Base-by-base conservation (phyloP, 2,888 invertebrate genomes). In the Agrilus biguttatus region DNA sequence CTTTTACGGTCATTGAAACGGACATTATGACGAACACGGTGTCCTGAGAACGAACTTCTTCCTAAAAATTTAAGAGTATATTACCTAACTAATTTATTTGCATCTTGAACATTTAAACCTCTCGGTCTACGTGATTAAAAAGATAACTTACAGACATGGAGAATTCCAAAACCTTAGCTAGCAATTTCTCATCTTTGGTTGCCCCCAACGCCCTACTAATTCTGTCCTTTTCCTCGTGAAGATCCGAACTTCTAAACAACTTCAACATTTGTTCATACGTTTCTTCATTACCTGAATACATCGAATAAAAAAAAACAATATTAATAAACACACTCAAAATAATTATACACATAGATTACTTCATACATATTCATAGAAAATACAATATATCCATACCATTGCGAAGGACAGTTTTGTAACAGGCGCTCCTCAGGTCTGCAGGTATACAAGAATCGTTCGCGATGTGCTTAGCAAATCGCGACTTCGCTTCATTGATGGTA, bases 181-280 rank as follows among this genome's bases (percentile, higher is more conserved):
- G 70, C 44, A 91, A 68, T 19, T 68, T 69, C 12, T 78, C 74
- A 62, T 90, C 80, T 48, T 73, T 74, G 42, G 87, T 78, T 36
- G 84, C 79, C 33, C 93, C 95, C 43, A 95, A 72, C 5, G 90
- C 79, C 46, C 86, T 73, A 45, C 87, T 78, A 57, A 96, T 84
- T 56, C 95, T 77, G 62, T 91, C 88, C 65, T 90, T 91, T 65
- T 96, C 95, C 67, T 95, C 95, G 57, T 90, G 88, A 51, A 92
- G 69, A 67, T 92, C 92, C 6, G 87, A 79, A 39, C 82, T 78
- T 52, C 84, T 77, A 68, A 92, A 89, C 50, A 91, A 66, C 58
- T 77, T 72, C 49, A 92, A 68, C 78, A 95, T 79, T 34, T 80
- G 77, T 41, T 85, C 73, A 59, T 82, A 90, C 12, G 80, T 79